Conservation (phyloP, 2,113 vertebrate species). For the Athene cunicularia region DNA sequence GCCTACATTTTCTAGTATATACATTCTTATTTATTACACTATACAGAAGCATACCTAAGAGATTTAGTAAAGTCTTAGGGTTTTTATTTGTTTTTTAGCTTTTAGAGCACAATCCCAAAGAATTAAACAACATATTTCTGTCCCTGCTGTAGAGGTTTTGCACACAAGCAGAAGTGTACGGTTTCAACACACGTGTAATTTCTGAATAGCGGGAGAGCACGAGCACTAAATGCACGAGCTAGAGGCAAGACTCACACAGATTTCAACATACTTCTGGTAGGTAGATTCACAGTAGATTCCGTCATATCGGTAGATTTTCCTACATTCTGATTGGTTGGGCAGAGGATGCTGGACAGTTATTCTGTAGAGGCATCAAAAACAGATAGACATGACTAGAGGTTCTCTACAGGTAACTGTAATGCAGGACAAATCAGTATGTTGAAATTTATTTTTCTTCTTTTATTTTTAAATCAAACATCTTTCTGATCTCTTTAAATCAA, state of each 20-base stretch:
- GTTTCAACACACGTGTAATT: constrained; percentile 73
- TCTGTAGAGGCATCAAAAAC: constrained; percentile 88
- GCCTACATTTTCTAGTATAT: constrained; percentile 75
- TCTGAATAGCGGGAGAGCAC: constrained; percentile 78
- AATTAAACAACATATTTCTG: constrained; percentile 65
- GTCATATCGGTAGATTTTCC: constrained; percentile 88
- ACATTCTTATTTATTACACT: constrained; percentile 79
- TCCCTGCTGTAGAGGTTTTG: constrained; percentile 65
- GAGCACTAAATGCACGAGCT: constrained; percentile 84
- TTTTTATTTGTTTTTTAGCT: constrained; percentile 47
- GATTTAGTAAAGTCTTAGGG: constrained; percentile 64
- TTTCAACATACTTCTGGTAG: constrained; percentile 89
- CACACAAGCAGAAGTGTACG: constrained; percentile 69
- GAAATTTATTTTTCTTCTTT: constrained; percentile 60
- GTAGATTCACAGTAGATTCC: constrained; percentile 88
- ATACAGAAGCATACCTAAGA: constrained; percentile 75
- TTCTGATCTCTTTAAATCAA: constrained; percentile 67
- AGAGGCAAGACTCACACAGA: constrained; percentile 86
- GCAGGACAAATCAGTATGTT: constrained; percentile 81
- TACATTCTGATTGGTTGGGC: constrained; percentile 87
- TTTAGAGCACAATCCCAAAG: constrained; percentile 73
- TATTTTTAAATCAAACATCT: constrained; percentile 52
- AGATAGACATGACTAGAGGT: constrained; percentile 84
- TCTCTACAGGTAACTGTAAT: constrained; percentile 83
- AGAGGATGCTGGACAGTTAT: constrained; percentile 87